These are phyloP conservation scores for Miniopterus natalensis DNA, from an alignment of 2,113 vertebrate species.

Conservation along the genomic window DNA sequence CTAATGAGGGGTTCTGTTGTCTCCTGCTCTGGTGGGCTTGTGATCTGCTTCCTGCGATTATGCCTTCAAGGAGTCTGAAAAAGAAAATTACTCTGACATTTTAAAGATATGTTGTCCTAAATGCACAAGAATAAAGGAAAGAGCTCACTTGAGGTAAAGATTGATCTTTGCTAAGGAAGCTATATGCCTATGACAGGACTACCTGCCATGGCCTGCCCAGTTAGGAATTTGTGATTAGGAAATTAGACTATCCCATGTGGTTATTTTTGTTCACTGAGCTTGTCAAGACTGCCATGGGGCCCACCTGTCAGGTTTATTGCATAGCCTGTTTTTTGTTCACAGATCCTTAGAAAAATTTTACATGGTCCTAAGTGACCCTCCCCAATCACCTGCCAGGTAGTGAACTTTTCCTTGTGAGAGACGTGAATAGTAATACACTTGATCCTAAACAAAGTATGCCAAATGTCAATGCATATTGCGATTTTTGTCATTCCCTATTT, in stretches of 20 bases:
- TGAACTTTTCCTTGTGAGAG: constrained; percentile 1
- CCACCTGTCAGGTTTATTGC: too few species aligned
- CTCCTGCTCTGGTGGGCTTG: background rate
- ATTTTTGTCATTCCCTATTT: constrained; percentile 36
- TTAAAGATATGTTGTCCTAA: background rate
- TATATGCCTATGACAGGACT: background rate
- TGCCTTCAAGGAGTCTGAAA: background rate
- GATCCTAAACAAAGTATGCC: constrained; percentile 32
- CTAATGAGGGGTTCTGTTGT: background rate
- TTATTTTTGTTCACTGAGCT: background rate
- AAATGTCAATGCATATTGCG: constrained; percentile 7
- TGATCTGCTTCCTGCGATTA: background rate
- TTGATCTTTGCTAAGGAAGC: background rate
- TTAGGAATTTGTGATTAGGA: background rate
- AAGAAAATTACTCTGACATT: background rate
- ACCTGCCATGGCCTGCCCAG: background rate
- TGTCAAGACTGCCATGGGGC: background rate
- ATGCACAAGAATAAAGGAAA: background rate
- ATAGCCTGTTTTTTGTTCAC: background rate
- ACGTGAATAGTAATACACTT: background rate
- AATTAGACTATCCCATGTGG: background rate
- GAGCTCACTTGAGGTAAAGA: background rate
- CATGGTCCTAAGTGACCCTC: background rate
- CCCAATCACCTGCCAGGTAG: background rate
- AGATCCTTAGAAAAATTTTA: background rate